phyloP scores from a whole-genome alignment of 2,797 vertebrate species.

The Decapterus maruadsi region DNA sequence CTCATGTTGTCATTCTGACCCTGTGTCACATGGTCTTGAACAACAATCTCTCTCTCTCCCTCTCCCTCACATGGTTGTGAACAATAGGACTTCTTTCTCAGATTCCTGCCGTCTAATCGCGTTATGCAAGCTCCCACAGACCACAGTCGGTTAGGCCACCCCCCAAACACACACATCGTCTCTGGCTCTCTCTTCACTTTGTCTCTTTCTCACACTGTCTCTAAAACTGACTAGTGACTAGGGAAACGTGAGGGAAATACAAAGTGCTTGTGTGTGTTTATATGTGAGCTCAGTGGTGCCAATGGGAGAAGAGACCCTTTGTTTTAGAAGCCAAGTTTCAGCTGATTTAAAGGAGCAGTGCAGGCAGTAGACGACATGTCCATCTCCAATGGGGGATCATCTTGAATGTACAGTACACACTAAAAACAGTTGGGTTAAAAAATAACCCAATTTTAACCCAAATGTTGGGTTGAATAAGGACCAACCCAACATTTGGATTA shows the following conservation, averaged over 20 bases:
- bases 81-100: constrained; percentile 70
- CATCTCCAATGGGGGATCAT: not conserved
- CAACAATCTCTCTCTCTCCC: constrained; percentile 31
- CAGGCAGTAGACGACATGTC: not conserved
- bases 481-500: too few species aligned
- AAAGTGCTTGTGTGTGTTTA: constrained; percentile 43
- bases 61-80: constrained; percentile 52
- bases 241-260: constrained; percentile 62
- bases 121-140: constrained; percentile 70
- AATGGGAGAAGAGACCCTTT: constrained; percentile 47
- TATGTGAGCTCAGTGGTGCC: constrained; percentile 35
- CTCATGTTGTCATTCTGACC: constrained; percentile 48
- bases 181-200: constrained; percentile 14
- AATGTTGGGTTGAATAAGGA: too few species aligned
- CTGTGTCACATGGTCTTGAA: constrained; percentile 52
- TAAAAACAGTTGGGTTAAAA: too few species aligned
- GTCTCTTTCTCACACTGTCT: constrained; percentile 46
- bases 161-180: constrained; percentile 12
- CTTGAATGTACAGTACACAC: not conserved
- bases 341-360: constrained; percentile 16
- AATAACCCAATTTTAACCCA: too few species aligned
- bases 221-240: constrained; percentile 43
- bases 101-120: constrained; percentile 73
- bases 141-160: constrained; percentile 42
- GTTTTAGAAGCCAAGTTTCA: constrained; percentile 33